Evolutionary conservation across 2,113 vertebrate species (phyloP).

Genomic region (Gasterosteus nipponicus): DNA sequence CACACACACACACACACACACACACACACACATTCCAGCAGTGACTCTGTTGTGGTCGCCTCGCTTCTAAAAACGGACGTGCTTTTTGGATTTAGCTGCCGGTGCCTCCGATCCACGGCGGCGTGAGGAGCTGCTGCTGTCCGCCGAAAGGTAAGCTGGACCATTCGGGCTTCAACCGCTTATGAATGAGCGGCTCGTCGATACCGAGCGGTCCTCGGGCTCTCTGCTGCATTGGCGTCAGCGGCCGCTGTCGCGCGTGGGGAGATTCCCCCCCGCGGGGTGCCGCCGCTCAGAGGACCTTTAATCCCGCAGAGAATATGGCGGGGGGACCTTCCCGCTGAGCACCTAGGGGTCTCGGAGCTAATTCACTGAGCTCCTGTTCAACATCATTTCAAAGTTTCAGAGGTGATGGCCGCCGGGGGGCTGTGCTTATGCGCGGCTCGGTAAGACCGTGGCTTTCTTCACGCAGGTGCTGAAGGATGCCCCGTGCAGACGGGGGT

Average conservation of each 20-base stretch:
- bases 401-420: not conserved
- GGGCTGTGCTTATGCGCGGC: not conserved
- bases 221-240: slow-evolving; percentile 24
- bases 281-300: not conserved
- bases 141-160: slow-evolving; percentile 43
- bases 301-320: not conserved
- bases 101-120: slow-evolving; percentile 34
- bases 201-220: not conserved
- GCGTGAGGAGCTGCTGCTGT: slow-evolving; percentile 32
- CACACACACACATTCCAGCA: slow-evolving; percentile 43
- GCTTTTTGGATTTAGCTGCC: slow-evolving; percentile 60
- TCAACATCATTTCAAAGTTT: slow-evolving; percentile 38
- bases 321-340: too few relatives aligned
- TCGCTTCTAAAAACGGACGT: slow-evolving; percentile 29
- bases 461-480: not conserved
- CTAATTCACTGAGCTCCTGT: not conserved
- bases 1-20: slow-evolving; percentile 5
- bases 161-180: not conserved
- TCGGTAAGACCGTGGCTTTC: not conserved
- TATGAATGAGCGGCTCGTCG: slow-evolving; percentile 19
- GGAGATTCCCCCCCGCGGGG: slow-evolving; percentile 12
- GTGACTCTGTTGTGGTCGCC: slow-evolving; percentile 35
- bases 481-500: not conserved
- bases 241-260: slow-evolving; percentile 18
- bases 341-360: not conserved